phyloP scores from a whole-genome alignment of 2,888 invertebrate genomes.

The Philonicus albiceps region DNA sequence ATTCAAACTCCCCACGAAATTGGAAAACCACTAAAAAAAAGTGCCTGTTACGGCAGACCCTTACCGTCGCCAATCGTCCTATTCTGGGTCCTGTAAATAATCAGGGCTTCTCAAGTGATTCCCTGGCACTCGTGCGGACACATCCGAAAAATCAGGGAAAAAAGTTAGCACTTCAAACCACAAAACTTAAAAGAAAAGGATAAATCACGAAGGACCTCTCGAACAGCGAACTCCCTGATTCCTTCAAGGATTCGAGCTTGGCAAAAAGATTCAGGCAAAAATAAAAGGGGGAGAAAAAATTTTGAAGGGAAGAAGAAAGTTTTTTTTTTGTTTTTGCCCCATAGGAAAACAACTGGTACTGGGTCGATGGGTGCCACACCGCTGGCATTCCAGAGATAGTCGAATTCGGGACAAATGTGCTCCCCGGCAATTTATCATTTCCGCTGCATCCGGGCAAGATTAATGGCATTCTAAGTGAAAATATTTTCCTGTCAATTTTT shows the following conservation, averaged over 20 bases:
- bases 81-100: background rate
- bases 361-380: background rate
- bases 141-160: background rate
- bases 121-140: background rate
- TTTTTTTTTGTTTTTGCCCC: background rate
- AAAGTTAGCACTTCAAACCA: background rate
- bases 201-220: background rate
- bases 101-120: background rate
- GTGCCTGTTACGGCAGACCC: background rate
- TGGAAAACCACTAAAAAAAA: background rate
- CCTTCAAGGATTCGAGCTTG: background rate
- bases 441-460: constrained; percentile 45
- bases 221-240: background rate
- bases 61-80: background rate
- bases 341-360: background rate
- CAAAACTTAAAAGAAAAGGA: background rate
- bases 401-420: constrained; percentile 43
- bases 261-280: background rate
- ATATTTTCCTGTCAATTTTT: constrained; percentile 47
- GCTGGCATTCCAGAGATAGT: background rate
- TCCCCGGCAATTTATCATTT: constrained; percentile 46
- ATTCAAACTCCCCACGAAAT: background rate
- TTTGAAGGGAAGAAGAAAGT: background rate
- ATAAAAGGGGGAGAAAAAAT: background rate
- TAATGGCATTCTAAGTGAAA: constrained; percentile 46